phyloP scores from a whole-genome alignment of 2,888 invertebrate species.

The Tipula lateralis region DNA sequence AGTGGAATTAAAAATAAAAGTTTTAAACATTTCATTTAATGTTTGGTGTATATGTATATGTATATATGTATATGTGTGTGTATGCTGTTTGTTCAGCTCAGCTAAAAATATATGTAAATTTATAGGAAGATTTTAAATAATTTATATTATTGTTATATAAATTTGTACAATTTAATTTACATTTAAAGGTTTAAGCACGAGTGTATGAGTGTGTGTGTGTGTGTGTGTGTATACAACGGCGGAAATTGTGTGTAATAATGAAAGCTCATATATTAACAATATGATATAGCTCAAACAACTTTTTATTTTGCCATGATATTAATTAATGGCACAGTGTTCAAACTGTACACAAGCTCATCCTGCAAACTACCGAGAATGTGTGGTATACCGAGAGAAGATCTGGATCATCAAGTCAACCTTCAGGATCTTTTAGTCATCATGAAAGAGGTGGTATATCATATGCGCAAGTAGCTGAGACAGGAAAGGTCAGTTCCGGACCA shows the following conservation, averaged over 20 bases:
- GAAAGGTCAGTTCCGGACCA: no score
- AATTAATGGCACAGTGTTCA: no score
- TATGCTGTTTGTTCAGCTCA: background rate
- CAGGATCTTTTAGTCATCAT: no score
- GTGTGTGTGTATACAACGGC: background rate
- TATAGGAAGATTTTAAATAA: conserved; percentile 15
- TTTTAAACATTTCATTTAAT: conserved; percentile 1
- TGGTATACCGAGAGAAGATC: no score
- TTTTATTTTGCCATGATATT: background rate
- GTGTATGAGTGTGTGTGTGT: no score
- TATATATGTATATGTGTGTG: background rate
- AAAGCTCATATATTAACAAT: background rate
- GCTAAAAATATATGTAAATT: conserved; percentile 11
- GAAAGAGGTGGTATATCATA: no score
- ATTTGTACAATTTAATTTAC: conserved; percentile 19
- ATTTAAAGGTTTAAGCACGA: background rate
- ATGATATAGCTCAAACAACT: background rate
- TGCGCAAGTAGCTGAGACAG: no score
- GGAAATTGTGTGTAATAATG: background rate
- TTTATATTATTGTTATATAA: conserved; percentile 14
- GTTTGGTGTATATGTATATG: background rate
- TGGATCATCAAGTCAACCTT: no score
- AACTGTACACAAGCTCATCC: no score
- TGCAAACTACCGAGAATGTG: no score
- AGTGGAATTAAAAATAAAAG: background rate